Conservation (phyloP, 2,888 invertebrate genomes). For the Cataglyphis rosenhaueri region DNA sequence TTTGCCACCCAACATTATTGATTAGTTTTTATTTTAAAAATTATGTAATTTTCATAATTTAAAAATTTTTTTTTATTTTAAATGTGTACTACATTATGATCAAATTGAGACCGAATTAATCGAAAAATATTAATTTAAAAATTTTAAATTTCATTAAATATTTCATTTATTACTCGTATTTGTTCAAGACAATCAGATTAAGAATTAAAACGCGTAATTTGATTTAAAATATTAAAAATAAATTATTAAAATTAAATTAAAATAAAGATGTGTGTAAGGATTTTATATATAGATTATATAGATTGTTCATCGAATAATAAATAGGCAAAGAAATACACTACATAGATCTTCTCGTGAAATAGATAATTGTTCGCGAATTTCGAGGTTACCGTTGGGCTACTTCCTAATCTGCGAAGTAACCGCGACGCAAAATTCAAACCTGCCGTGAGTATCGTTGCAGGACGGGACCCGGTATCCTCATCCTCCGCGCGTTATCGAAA, state of each 20-base stretch:
- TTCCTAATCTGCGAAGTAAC: slow-evolving; percentile 59
- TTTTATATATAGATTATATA: not conserved
- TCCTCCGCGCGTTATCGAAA: slow-evolving; percentile 86
- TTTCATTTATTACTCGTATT: not conserved
- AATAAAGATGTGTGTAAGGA: not conserved
- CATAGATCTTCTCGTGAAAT: not conserved
- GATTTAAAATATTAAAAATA: no score
- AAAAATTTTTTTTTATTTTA: not conserved
- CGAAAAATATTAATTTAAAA: not conserved
- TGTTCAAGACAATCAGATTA: not conserved
- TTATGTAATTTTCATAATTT: slow-evolving; percentile 6
- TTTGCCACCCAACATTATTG: not conserved
- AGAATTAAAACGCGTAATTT: not conserved
- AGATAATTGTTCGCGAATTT: slow-evolving; percentile 42
- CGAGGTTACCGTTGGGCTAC: slow-evolving; percentile 41
- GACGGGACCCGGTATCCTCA: slow-evolving; percentile 73
- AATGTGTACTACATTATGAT: not conserved
- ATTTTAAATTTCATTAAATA: not conserved
- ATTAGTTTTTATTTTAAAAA: not conserved
- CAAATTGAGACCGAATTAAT: not conserved
- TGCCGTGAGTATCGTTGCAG: slow-evolving; percentile 61
- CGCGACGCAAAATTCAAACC: slow-evolving; percentile 66
- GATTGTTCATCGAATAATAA: not conserved
- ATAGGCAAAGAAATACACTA: not conserved
- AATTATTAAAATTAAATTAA: no score